These are phyloP conservation scores for Diorhabda elongata DNA, from an alignment of 1,140 invertebrate genomes.

Conservation along the genomic window DNA sequence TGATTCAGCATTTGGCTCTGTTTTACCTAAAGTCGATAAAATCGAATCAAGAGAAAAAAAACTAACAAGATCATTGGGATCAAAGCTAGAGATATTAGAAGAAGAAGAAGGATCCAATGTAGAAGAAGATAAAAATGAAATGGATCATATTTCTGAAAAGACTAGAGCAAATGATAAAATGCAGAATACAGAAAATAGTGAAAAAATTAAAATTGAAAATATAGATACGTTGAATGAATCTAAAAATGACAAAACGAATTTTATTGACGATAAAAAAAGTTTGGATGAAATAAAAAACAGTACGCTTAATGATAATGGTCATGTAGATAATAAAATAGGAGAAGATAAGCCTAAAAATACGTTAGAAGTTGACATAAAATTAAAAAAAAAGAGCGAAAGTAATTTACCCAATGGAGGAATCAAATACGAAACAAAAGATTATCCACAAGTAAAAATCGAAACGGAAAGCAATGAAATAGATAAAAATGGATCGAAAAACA, in stretches of 20 bases:
- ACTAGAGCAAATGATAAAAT: neutral
- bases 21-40: neutral
- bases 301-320: too few relatives aligned
- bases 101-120: neutral
- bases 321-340: too few relatives aligned
- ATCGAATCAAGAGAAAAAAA: neutral
- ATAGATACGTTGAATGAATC: neutral
- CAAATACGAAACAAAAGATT: too few relatives aligned
- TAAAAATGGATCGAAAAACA: too few relatives aligned
- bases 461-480: too few relatives aligned
- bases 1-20: neutral
- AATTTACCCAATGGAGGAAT: too few relatives aligned
- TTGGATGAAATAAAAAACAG: too few relatives aligned
- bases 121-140: neutral
- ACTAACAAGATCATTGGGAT: neutral
- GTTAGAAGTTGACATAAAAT: too few relatives aligned
- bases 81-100: conserved; percentile 2
- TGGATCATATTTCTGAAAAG: neutral
- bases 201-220: neutral
- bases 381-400: too few relatives aligned
- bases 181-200: neutral
- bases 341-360: too few relatives aligned
- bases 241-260: neutral
- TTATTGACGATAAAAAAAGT: neutral
- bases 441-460: too few relatives aligned